Conservation (phyloP, 2,888 invertebrate genomes). For the Callyntrura sp. region DNA sequence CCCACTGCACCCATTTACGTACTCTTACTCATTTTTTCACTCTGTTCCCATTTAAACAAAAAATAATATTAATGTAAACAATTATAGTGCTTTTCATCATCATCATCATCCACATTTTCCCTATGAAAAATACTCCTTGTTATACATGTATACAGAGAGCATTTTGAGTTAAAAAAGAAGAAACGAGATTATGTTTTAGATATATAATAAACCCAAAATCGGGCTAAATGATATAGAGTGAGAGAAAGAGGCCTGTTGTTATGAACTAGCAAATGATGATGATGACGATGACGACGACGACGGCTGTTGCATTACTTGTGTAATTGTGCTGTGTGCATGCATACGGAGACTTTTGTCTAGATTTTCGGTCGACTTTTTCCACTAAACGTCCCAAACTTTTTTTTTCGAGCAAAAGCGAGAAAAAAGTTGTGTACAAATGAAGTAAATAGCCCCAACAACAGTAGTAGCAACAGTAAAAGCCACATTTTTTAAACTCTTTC, state of each 20-base stretch:
- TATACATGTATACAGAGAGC: no score
- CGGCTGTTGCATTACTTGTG: no score
- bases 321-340: background rate
- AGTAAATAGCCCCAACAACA: background rate
- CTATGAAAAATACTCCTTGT: no score
- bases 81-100: constrained; percentile 15
- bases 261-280: no score
- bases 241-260: background rate
- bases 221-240: background rate
- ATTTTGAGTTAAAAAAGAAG: background rate
- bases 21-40: constrained; percentile 18
- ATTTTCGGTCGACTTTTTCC: background rate
- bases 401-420: background rate
- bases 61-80: constrained; percentile 46
- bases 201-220: background rate
- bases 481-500: background rate
- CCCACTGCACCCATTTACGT: constrained; percentile 38
- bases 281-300: no score
- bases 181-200: background rate
- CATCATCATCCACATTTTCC: background rate
- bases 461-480: background rate
- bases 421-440: background rate
- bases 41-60: background rate
- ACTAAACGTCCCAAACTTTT: no score
- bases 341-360: background rate